A percentile compares a stretch with the other conserved stretches of the same genome.
Conservation (phyloP, 2,113 vertebrate genomes). For the Pterophyllum scalare region DNA sequence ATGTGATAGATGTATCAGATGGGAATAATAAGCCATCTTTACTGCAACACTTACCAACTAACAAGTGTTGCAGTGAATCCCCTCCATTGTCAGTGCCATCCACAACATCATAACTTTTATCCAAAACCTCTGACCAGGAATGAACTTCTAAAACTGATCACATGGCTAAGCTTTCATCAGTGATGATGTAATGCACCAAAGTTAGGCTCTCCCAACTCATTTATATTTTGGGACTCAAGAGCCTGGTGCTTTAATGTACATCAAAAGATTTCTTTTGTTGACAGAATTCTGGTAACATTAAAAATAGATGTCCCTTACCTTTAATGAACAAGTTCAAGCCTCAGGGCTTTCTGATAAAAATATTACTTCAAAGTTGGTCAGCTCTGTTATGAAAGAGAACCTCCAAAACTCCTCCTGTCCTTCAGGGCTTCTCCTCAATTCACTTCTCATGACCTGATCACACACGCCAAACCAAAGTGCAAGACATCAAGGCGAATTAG, state of each 20-base stretch:
- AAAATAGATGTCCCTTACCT: conserved; percentile 69
- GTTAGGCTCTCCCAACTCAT: conserved; percentile 10
- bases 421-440: conserved; percentile 42
- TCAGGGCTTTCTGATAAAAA: conserved; percentile 55
- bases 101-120: not conserved
- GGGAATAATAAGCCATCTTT: not conserved
- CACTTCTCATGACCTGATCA: conserved; percentile 38
- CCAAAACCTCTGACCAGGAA: not conserved
- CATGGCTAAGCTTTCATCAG: conserved; percentile 1
- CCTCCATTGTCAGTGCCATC: not conserved
- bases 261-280: conserved; percentile 62
- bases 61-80: not conserved
- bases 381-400: conserved; percentile 32
- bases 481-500: conserved; percentile 36
- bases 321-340: conserved; percentile 68
- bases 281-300: conserved; percentile 60
- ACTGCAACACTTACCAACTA: not conserved
- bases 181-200: conserved; percentile 34
- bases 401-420: conserved; percentile 39
- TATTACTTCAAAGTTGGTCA: conserved; percentile 63
- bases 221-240: conserved; percentile 37
- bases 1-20: not conserved
- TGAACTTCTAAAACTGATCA: not conserved
- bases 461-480: conserved; percentile 31
- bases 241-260: conserved; percentile 34